Evolutionary conservation across 2,113 vertebrate genomes (phyloP).

Genomic region (Pachycephala philippinensis): DNA sequence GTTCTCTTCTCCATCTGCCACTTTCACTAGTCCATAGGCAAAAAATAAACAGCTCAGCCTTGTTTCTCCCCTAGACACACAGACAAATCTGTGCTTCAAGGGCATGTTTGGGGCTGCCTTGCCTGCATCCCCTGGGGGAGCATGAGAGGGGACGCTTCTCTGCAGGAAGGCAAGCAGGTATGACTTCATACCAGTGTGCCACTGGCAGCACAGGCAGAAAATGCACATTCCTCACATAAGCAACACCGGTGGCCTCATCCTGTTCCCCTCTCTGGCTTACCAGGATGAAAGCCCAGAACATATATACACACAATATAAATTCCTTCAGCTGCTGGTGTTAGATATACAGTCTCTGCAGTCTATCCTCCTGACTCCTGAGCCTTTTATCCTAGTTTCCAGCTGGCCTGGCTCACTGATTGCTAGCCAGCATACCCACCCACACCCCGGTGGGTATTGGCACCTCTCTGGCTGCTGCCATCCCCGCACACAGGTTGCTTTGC

Average conservation of each 20-base stretch:
- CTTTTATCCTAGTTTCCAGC: neutral
- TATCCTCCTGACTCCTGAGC: neutral
- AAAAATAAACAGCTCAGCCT: neutral
- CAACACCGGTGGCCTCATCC: neutral
- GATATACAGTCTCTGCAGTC: neutral
- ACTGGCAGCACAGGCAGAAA: neutral
- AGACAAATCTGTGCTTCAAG: rapidly evolving
- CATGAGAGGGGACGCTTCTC: neutral
- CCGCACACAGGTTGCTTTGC: neutral
- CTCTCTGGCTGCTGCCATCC: neutral
- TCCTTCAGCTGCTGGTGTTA: neutral
- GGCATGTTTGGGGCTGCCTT: neutral
- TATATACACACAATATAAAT: neutral
- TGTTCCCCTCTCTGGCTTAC: neutral
- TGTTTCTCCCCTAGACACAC: neutral
- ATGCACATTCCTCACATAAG: neutral
- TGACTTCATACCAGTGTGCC: neutral
- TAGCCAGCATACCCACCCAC: neutral
- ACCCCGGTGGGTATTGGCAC: no score
- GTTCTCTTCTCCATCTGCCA: neutral
- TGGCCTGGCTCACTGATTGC: neutral
- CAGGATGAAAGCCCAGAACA: neutral
- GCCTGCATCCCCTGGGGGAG: neutral
- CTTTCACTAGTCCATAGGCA: neutral
- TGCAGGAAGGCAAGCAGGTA: neutral